These are phyloP conservation scores for Ahaetulla prasina DNA, from an alignment of 2,113 vertebrate genomes.

Conservation along the genomic window DNA sequence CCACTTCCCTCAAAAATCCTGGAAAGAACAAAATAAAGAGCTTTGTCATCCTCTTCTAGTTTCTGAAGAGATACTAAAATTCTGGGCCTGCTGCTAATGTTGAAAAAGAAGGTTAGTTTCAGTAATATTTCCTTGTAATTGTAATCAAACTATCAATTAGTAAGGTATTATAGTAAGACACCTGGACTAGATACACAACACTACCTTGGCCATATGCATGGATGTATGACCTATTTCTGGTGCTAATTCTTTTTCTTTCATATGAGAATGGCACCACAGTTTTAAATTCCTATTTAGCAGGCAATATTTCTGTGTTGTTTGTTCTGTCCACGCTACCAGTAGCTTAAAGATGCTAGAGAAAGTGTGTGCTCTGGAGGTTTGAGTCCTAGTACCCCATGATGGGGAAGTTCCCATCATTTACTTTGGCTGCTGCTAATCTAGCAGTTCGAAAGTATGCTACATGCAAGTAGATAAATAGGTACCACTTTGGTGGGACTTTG, in stretches of 20 bases:
- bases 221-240: background rate
- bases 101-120: background rate
- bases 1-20: fast-evolving
- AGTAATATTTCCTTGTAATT: background rate
- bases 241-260: background rate
- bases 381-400: background rate
- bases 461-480: too few species aligned
- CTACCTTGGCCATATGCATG: background rate
- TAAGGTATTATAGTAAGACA: background rate
- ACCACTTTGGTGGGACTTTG: background rate
- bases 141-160: background rate
- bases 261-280: background rate
- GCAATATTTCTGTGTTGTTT: background rate
- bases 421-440: background rate
- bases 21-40: fast-evolving
- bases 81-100: background rate
- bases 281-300: background rate
- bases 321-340: background rate
- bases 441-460: background rate
- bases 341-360: background rate
- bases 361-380: background rate
- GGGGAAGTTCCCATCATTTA: background rate
- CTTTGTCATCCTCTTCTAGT: background rate
- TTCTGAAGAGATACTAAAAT: background rate
- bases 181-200: background rate